These are phyloP conservation scores for Cryptotis parvus DNA, from an alignment of 2,113 vertebrate species.

Conservation along the genomic window DNA sequence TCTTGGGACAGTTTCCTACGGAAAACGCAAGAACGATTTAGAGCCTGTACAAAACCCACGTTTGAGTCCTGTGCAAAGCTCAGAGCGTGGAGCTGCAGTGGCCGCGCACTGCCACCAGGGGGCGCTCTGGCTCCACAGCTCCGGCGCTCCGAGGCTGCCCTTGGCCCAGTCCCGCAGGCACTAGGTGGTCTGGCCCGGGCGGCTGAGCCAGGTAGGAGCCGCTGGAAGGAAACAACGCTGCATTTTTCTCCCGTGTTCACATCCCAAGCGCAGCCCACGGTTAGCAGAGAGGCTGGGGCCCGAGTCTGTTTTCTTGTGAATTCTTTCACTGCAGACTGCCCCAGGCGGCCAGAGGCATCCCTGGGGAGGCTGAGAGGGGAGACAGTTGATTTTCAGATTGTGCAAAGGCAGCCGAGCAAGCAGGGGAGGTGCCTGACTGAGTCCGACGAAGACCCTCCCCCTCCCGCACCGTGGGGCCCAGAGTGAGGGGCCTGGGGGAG, in stretches of 20 bases:
- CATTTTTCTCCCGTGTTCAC: constrained; percentile 83
- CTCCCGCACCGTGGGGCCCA: constrained; percentile 16
- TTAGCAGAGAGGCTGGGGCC: constrained; percentile 78
- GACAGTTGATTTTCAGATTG: constrained; percentile 76
- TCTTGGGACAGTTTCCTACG: too few relatives aligned
- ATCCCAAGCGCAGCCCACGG: constrained; percentile 80
- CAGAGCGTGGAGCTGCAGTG: neutral
- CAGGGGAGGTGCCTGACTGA: constrained; percentile 76
- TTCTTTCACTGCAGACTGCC: constrained; percentile 72
- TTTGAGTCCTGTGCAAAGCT: neutral
- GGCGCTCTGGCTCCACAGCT: constrained; percentile 85
- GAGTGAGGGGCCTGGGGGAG: neutral
- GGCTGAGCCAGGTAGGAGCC: constrained; percentile 83
- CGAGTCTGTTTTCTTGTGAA: constrained; percentile 71
- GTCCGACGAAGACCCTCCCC: constrained; percentile 62
- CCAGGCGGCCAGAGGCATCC: constrained; percentile 37
- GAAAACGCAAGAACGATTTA: too few relatives aligned
- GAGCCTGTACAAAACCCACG: too few relatives aligned
- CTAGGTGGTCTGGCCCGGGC: constrained; percentile 86
- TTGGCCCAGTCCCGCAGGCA: too few relatives aligned
- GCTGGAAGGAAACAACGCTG: constrained; percentile 83
- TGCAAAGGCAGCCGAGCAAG: constrained; percentile 74
- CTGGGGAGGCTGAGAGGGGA: constrained; percentile 54
- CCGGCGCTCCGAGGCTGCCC: constrained; percentile 37
- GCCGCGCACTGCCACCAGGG: constrained; percentile 79